Percentiles rank a stretch among this genome's conserved stretches.
Conservation (phyloP, 2,113 vertebrate genomes). For the Macaca mulatta region DNA sequence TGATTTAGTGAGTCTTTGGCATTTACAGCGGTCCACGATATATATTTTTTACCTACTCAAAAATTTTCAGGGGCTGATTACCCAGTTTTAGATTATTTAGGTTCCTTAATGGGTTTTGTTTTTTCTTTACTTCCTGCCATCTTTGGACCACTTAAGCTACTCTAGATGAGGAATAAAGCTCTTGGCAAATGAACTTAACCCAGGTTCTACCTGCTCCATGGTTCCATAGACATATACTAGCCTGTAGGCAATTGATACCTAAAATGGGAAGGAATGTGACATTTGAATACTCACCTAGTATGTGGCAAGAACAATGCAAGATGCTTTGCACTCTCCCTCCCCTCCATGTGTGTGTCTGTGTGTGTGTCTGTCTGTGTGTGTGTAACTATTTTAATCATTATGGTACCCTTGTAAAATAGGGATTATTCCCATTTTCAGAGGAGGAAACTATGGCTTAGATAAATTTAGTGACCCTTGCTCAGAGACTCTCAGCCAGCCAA, state of each 20-base stretch:
- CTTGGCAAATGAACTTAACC: not conserved
- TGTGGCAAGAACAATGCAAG: not conserved
- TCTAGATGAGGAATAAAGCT: not conserved
- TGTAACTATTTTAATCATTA: not conserved
- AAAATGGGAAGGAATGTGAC: not conserved
- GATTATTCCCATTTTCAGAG: not conserved
- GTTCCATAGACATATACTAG: not conserved
- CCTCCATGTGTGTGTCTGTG: not conserved
- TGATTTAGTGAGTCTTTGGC: constrained; percentile 23
- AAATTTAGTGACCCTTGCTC: not conserved
- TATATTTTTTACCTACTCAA: not conserved
- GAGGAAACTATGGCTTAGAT: not conserved
- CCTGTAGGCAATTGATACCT: not conserved
- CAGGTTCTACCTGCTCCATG: not conserved
- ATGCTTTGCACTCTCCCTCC: not conserved
- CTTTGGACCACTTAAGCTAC: not conserved
- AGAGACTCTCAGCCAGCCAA: not conserved
- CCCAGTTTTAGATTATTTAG: not conserved
- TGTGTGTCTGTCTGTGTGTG: not conserved
- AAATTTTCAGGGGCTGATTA: not conserved
- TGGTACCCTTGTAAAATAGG: too few relatives aligned
- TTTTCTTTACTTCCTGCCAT: constrained; percentile 5
- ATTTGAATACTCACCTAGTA: not conserved
- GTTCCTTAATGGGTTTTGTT: not conserved
- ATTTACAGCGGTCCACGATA: not conserved